These are phyloP conservation scores for Mimachlamys varia DNA, from an alignment of 2,888 invertebrate genomes.

Conservation along the genomic window DNA sequence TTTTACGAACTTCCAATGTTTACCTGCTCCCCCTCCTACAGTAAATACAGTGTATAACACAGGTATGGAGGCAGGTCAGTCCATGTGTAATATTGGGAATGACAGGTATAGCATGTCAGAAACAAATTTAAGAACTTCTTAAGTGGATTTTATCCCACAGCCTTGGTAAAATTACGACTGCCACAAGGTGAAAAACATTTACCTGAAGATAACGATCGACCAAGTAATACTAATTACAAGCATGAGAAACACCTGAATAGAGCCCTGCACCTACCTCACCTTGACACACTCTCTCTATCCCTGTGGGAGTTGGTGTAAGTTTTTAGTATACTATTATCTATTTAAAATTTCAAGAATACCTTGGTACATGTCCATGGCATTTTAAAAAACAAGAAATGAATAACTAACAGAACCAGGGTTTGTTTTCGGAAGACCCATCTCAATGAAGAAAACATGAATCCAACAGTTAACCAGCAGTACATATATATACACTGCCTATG, in stretches of 20 bases:
- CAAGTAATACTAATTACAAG: neutral
- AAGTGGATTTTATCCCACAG: neutral
- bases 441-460: too few species aligned
- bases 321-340: too few species aligned
- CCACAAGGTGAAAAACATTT: slow-evolving; percentile 4
- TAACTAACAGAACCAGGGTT: neutral
- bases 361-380: too few species aligned
- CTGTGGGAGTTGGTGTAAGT: too few species aligned
- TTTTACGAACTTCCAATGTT: neutral
- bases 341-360: too few species aligned
- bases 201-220: neutral
- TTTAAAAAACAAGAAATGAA: neutral
- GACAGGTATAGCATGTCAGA: slow-evolving; percentile 3
- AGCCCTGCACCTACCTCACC: neutral
- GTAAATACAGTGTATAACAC: neutral
- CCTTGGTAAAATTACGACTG: slow-evolving; percentile 7
- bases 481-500: too few species aligned
- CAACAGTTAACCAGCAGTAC: too few species aligned
- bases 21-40: neutral
- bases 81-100: neutral
- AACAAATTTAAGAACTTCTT: neutral
- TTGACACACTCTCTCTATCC: neutral
- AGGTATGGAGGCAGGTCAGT: neutral
- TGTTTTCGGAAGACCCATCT: too few species aligned
- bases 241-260: neutral